A percentile compares a stretch with the other conserved stretches of the same genome.
Conservation (phyloP, 1,140 invertebrate species). For the Drosophila virilis region DNA sequence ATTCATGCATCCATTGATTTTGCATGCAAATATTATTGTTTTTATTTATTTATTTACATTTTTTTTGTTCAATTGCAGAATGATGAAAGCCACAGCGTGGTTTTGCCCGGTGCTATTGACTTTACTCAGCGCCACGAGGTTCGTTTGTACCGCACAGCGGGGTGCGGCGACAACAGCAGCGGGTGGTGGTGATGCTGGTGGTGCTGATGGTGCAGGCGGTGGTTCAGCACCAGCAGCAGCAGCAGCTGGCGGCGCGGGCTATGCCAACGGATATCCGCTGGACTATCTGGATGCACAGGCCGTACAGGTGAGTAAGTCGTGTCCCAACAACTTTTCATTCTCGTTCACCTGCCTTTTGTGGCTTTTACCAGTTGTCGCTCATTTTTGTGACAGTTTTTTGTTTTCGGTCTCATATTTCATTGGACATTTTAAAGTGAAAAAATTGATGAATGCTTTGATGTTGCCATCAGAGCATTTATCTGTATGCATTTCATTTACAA, state of each 20-base stretch:
- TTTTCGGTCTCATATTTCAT: constrained; percentile 54
- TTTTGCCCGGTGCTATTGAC: constrained; percentile 80
- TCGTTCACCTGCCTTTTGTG: constrained; percentile 30
- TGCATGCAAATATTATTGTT: constrained; percentile 31
- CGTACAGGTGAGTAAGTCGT: constrained; percentile 70
- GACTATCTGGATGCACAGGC: constrained; percentile 69
- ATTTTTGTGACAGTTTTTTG: constrained; percentile 35
- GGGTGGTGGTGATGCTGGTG: constrained; percentile 26
- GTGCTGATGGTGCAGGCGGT: constrained; percentile 13
- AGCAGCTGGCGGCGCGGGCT: constrained; percentile 40
- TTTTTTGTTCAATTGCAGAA: constrained; percentile 61
- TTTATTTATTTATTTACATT: constrained; percentile 20
- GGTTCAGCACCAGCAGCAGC: constrained; percentile 8
- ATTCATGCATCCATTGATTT: constrained; percentile 34
- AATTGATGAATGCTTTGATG: constrained; percentile 18
- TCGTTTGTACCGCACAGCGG: constrained; percentile 78
- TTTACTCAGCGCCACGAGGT: constrained; percentile 76
- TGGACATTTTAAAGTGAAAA: constrained; percentile 11
- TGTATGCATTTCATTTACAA: not conserved
- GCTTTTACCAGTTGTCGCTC: constrained; percentile 50
- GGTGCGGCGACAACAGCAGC: constrained; percentile 28
- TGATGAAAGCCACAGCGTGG: constrained; percentile 83
- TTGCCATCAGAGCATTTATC: constrained; percentile 3
- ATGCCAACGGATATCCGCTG: constrained; percentile 75
- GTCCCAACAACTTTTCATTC: constrained; percentile 3